Evolutionary conservation across 2,797 vertebrate species (phyloP).

Genomic region (Botia almorhae): DNA sequence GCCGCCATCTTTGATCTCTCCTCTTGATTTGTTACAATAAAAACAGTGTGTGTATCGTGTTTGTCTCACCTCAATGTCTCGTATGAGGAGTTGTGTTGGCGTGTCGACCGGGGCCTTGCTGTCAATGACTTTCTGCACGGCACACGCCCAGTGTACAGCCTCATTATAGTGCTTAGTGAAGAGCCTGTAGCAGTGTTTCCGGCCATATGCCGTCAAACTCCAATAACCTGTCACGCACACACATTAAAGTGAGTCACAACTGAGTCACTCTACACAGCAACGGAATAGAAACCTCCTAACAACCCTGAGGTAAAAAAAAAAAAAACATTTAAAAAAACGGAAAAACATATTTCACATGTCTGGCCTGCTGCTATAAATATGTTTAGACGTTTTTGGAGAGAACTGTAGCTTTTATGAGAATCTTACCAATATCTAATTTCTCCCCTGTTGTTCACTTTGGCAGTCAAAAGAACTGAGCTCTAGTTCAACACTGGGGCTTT

Average conservation of each 20-base stretch:
- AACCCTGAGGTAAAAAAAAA: background rate
- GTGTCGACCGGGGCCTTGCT: slow-evolving; percentile 92
- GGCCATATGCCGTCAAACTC: slow-evolving; percentile 91
- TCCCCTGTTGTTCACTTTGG: slow-evolving; percentile 31
- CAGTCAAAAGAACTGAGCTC: slow-evolving; percentile 8
- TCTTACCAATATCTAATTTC: slow-evolving; percentile 15
- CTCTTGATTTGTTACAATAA: background rate
- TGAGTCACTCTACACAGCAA: background rate
- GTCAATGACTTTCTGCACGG: slow-evolving; percentile 91
- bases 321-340: background rate
- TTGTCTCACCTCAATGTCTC: slow-evolving; percentile 86
- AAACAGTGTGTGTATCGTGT: slow-evolving; percentile 56
- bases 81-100: slow-evolving; percentile 93
- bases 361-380: slow-evolving; percentile 13
- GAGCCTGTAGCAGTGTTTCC: slow-evolving; percentile 91
- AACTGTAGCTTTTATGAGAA: slow-evolving; percentile 24
- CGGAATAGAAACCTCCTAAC: background rate
- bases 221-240: slow-evolving; percentile 84
- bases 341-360: background rate
- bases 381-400: slow-evolving; percentile 14
- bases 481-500: background rate
- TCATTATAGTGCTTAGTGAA: slow-evolving; percentile 92
- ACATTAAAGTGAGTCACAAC: background rate
- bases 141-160: slow-evolving; percentile 91
- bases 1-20: too few species aligned